These are phyloP conservation scores for Oeneis ivallda DNA, from an alignment of 2,888 invertebrate species.

Conservation along the genomic window DNA sequence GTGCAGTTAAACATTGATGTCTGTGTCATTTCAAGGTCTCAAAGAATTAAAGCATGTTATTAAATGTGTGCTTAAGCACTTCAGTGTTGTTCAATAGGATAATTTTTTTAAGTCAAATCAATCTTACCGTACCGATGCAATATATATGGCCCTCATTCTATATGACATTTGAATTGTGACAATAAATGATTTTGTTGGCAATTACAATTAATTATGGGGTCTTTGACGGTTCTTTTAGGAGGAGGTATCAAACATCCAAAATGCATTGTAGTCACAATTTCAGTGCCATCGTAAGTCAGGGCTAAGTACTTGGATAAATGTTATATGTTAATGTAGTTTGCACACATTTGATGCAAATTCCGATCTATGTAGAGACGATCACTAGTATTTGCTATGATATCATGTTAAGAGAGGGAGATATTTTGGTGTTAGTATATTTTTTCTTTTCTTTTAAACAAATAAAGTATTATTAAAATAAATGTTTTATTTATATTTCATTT, in stretches of 20 bases:
- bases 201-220: no score
- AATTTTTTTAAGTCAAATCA: no score
- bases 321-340: background rate
- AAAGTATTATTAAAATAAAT: background rate
- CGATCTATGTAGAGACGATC: slow-evolving; percentile 1
- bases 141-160: background rate
- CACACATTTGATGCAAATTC: slow-evolving; percentile 4
- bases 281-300: background rate
- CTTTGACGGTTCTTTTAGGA: no score
- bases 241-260: no score
- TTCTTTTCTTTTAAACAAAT: background rate
- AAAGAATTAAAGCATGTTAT: background rate
- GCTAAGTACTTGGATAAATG: background rate
- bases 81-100: background rate
- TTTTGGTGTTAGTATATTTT: background rate
- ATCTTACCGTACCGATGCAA: no score
- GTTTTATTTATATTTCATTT: background rate
- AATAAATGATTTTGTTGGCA: no score
- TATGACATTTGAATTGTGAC: background rate
- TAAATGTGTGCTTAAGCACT: background rate
- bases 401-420: background rate
- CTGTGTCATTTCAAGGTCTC: background rate
- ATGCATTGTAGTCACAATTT: background rate
- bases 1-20: background rate
- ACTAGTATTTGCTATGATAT: background rate